These are phyloP conservation scores for Strix aluco DNA, from an alignment of 2,113 vertebrate species.

Conservation along the genomic window DNA sequence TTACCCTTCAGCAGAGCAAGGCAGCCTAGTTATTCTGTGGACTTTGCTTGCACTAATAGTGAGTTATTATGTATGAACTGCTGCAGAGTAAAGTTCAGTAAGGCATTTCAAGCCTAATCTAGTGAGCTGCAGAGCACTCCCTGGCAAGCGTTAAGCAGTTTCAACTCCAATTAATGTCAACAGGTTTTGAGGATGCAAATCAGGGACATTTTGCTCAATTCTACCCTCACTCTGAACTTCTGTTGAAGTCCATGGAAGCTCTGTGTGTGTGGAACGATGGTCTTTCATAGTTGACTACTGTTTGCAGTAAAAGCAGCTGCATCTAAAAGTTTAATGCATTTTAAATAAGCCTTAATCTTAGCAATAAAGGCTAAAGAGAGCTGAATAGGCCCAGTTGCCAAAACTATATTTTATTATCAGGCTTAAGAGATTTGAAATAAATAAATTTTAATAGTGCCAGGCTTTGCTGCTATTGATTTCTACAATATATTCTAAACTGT, in stretches of 20 bases:
- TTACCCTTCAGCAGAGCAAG: not conserved
- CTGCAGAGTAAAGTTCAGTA: not conserved
- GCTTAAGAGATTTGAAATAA: conserved; percentile 2
- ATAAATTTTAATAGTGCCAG: not conserved
- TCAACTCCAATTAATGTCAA: not conserved
- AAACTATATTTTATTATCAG: not conserved
- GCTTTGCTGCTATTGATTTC: not conserved
- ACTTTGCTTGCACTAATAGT: not conserved
- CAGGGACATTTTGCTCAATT: not conserved
- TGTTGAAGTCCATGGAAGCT: not conserved
- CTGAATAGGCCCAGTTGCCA: not conserved
- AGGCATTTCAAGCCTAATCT: not conserved
- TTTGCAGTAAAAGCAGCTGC: not conserved
- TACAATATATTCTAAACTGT: not conserved
- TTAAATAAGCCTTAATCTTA: not conserved
- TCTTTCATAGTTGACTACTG: not conserved
- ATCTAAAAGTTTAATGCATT: not conserved
- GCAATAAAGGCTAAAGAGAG: not conserved
- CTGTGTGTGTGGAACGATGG: not conserved
- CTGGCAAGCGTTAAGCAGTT: not conserved
- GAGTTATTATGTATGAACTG: not conserved
- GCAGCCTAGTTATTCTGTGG: not conserved
- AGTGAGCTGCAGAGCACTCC: not conserved
- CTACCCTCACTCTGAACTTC: not conserved
- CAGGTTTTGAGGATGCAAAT: not conserved